These are phyloP conservation scores for Synanthedon tipuliformis DNA, from an alignment of 2,888 invertebrate genomes.

Conservation along the genomic window DNA sequence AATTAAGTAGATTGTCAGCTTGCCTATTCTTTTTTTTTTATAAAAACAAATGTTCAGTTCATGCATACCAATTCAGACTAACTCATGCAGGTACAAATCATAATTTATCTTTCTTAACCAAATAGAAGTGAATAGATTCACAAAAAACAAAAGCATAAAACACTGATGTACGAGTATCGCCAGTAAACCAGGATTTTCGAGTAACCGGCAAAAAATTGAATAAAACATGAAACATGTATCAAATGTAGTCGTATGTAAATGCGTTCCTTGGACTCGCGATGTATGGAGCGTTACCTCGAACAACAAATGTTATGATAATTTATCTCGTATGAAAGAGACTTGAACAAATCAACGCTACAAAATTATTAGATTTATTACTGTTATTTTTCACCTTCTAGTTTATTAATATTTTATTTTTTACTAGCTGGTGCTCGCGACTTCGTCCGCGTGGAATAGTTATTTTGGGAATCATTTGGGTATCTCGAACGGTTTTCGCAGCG, in stretches of 20 bases:
- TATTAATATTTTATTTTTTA: no score
- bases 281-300: conserved; percentile 28
- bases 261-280: conserved; percentile 22
- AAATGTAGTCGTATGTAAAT: conserved; percentile 32
- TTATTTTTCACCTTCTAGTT: no score
- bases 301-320: conserved; percentile 12
- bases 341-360: neutral
- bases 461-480: no score
- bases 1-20: neutral
- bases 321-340: neutral
- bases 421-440: no score
- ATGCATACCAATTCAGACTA: neutral
- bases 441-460: no score
- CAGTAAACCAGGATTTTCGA: conserved; percentile 3
- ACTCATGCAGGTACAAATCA: no score
- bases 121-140: neutral
- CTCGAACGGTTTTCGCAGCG: no score
- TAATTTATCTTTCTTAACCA: no score
- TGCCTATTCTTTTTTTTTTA: neutral
- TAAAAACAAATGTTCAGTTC: neutral
- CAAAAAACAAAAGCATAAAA: conserved; percentile 20
- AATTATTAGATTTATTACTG: neutral
- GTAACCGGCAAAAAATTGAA: conserved; percentile 22
- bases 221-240: conserved; percentile 41
- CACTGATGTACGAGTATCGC: conserved; percentile 19